Evolutionary conservation across 1,140 invertebrate genomes (phyloP), one percentile per base, ranked within the genome.

Genomic region (Tetramorium alpestre): DNA sequence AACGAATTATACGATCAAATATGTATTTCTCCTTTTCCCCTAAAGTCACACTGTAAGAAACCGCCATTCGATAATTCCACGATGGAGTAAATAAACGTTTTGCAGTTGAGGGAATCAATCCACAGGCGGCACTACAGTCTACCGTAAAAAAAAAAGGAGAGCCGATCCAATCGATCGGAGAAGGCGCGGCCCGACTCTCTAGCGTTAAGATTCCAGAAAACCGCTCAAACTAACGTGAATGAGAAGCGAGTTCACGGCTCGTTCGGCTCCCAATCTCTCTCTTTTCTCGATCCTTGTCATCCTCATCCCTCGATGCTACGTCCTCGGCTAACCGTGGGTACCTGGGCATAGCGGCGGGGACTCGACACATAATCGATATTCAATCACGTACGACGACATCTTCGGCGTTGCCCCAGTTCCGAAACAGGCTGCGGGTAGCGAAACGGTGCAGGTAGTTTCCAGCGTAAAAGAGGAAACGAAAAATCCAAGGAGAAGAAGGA

Each of bases 341-440:
- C 75, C 80, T 38, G 54, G 84, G 49, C 33, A 87, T 70, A 81
- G 76, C 77, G 58, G 44, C 51, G 86, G 70, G 51, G 67, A 67
- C 65, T 69, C 85, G 88, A 86, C 88, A 88, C 86, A 89, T 91
- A 91, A 91, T 91, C 89, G 89, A 91, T 91, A 91, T 91, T 91
- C 88, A 91, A 91, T 91, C 89, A 89, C 89, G 89, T 78, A 87
- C 88, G 88, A 76, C 75, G 77, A 89, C 76, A 89, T 91, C 86
- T 75, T 91, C 86, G 84, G 60, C 84, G 70, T 81, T 89, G 85
- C 41, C 88, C 87, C 73, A 90, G 85, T 91, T 91, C 58, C 87
- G 87, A 89, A 89, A 85, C 89, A 76, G 86, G 80, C 85, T 80
- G 70, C 56, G 73, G 60, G 25, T 81, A 54, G 86, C 51, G 86